These are phyloP conservation scores for Anthrax anthrax DNA, from an alignment of 2,888 invertebrate genomes.

Conservation along the genomic window DNA sequence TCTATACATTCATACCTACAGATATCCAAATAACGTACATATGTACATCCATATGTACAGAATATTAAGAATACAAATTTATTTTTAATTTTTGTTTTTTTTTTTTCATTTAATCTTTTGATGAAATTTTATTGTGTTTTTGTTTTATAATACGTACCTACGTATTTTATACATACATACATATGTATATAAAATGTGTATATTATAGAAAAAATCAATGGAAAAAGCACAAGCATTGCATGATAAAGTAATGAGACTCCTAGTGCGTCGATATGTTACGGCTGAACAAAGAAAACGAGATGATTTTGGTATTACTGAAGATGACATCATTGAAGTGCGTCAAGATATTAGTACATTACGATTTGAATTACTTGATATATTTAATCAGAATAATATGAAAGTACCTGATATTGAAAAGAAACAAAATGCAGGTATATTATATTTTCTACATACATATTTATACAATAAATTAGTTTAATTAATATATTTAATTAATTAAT, in stretches of 20 bases:
- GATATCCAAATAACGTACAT: too few relatives aligned
- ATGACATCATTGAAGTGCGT: constrained; percentile 95
- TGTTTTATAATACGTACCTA: too few relatives aligned
- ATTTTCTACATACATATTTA: constrained; percentile 22
- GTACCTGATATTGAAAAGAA: constrained; percentile 62
- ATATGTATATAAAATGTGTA: neutral
- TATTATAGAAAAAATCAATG: constrained; percentile 50
- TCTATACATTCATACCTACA: too few relatives aligned
- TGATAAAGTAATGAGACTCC: constrained; percentile 71
- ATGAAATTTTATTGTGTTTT: too few relatives aligned
- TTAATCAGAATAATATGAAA: constrained; percentile 75
- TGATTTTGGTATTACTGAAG: constrained; percentile 86
- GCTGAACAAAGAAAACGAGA: constrained; percentile 78
- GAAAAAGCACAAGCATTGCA: constrained; percentile 58
- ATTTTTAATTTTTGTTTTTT: too few relatives aligned
- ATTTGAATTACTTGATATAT: constrained; percentile 84
- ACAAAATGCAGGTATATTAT: constrained; percentile 19
- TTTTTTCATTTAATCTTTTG: too few relatives aligned
- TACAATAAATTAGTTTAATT: too few relatives aligned
- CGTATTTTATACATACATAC: too few relatives aligned
- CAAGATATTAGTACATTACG: constrained; percentile 92
- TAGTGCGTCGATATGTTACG: constrained; percentile 82
- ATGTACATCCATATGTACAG: too few relatives aligned
- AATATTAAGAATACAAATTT: too few relatives aligned
- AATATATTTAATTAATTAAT: too few relatives aligned